A percentile compares a stretch with the other conserved stretches of the same genome.
Conservation (phyloP, 2,888 invertebrate genomes). For the Cheilosia impressa region DNA sequence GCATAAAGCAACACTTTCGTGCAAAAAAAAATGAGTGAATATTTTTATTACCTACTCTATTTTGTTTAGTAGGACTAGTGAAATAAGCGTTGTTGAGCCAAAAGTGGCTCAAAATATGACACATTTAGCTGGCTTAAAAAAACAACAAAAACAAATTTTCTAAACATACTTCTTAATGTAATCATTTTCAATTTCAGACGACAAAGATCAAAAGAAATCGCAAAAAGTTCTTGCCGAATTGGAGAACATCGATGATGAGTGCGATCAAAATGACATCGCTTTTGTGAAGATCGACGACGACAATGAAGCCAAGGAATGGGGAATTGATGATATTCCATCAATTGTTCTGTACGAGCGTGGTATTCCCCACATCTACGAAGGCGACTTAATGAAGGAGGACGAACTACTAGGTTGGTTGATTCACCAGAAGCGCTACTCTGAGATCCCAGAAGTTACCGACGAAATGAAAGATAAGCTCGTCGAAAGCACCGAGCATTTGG, state of each 20-base stretch:
- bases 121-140: background rate
- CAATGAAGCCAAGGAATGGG: slow-evolving; percentile 94
- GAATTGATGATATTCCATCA: slow-evolving; percentile 92
- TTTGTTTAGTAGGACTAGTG: too few relatives aligned
- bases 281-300: slow-evolving; percentile 96
- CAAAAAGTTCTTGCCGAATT: slow-evolving; percentile 92
- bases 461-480: slow-evolving; percentile 97
- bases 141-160: too few relatives aligned
- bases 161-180: background rate
- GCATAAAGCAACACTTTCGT: too few relatives aligned
- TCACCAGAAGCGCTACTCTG: slow-evolving; percentile 94
- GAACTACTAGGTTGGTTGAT: slow-evolving; percentile 94
- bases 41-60: too few relatives aligned
- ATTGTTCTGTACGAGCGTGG: slow-evolving; percentile 91
- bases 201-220: slow-evolving; percentile 95
- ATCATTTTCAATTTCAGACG: slow-evolving; percentile 86
- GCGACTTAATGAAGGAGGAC: slow-evolving; percentile 95
- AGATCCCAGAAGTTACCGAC: slow-evolving; percentile 96
- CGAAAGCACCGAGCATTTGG: slow-evolving; percentile 91
- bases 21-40: too few relatives aligned
- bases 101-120: too few relatives aligned
- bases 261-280: slow-evolving; percentile 95
- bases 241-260: slow-evolving; percentile 97
- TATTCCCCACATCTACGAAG: slow-evolving; percentile 90
- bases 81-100: too few relatives aligned